Conservation (phyloP, 2,113 vertebrate species). For the Spilogale gracilis region DNA sequence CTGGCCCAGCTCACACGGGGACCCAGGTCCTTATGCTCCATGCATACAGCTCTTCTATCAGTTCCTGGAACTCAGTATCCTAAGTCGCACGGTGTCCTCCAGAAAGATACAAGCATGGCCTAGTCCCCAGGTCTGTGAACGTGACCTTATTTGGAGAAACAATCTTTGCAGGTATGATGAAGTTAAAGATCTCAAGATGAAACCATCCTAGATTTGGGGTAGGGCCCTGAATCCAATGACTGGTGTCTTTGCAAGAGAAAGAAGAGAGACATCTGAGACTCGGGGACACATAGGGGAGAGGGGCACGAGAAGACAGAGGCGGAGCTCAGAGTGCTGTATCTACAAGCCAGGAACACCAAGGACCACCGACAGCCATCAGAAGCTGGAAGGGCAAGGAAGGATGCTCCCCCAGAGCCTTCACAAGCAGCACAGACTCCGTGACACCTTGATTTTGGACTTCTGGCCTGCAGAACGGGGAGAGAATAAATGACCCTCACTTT, state of each 20-base stretch:
- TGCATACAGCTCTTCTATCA: accelerated
- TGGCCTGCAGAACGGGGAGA: not conserved
- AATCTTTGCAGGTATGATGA: not conserved
- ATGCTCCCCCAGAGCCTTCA: not conserved
- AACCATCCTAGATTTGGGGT: not conserved
- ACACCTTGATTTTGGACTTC: not conserved
- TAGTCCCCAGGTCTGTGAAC: not conserved
- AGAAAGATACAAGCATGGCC: not conserved
- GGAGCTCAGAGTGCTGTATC: not conserved
- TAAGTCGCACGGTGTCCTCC: too few relatives aligned
- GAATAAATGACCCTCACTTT: not conserved
- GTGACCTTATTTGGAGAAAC: not conserved
- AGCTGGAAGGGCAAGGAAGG: not conserved
- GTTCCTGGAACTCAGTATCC: too few relatives aligned
- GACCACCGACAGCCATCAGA: accelerated
- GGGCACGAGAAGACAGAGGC: not conserved
- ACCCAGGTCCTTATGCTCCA: not conserved
- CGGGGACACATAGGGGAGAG: not conserved
- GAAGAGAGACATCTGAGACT: not conserved
- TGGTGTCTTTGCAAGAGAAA: too few relatives aligned
- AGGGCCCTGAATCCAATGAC: too few relatives aligned
- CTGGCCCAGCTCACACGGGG: not conserved
- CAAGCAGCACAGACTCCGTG: not conserved
- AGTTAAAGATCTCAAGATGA: not conserved
- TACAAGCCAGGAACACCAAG: not conserved